These are phyloP conservation scores for Papilio demoleus DNA, from an alignment of 2,888 invertebrate species.

Conservation along the genomic window DNA sequence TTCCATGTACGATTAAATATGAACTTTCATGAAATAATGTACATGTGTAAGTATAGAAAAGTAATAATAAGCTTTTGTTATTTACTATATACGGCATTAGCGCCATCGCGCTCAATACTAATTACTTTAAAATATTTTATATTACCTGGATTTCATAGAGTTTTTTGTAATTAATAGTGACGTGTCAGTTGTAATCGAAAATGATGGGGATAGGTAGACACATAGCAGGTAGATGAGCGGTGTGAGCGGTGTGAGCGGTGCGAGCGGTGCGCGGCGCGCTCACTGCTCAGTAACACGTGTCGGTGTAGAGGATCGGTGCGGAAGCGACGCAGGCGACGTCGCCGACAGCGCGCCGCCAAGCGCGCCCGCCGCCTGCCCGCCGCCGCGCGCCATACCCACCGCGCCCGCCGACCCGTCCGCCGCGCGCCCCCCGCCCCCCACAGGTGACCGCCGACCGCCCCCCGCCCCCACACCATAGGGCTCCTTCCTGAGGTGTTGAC, in stretches of 20 bases:
- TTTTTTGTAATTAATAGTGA: too few relatives aligned
- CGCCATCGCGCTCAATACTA: not conserved
- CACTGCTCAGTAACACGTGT: not conserved
- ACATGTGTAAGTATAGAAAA: not conserved
- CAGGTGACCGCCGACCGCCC: too few relatives aligned
- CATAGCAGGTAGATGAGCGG: not conserved
- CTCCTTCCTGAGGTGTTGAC: too few relatives aligned
- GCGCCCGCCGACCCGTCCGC: not conserved
- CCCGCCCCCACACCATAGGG: too few relatives aligned
- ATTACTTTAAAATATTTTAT: not conserved
- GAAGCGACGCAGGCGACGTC: constrained; percentile 4
- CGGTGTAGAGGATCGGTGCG: constrained; percentile 18
- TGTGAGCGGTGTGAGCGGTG: not conserved
- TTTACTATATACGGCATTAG: not conserved
- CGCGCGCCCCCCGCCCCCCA: too few relatives aligned
- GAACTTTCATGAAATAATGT: not conserved
- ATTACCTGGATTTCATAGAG: too few relatives aligned
- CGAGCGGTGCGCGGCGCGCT: not conserved
- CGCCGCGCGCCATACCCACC: not conserved
- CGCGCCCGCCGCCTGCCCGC: constrained; percentile 15
- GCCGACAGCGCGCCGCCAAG: constrained; percentile 21
- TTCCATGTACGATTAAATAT: not conserved
- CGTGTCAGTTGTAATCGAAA: not conserved
- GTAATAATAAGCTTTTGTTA: not conserved
- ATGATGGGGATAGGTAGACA: not conserved